phyloP scores from a whole-genome alignment of 2,113 vertebrate genomes.

The Ramphastos sulfuratus region DNA sequence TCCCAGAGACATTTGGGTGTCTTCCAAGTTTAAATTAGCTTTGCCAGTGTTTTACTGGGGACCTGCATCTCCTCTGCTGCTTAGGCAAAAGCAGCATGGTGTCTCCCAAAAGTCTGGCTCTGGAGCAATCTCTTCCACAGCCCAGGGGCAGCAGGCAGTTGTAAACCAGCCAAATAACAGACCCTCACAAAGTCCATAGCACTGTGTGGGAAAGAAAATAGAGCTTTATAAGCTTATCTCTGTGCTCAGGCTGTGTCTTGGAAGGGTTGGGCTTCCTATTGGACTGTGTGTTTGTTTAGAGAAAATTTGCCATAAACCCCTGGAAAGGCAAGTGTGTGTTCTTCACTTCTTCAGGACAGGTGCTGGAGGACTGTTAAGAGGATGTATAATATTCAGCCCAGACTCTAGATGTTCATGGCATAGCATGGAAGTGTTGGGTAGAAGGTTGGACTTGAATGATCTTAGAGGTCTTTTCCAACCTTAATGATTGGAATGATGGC shows the following conservation, averaged over 20 bases:
- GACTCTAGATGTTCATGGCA: neutral
- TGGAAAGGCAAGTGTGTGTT: neutral
- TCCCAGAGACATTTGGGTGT: conserved; percentile 10
- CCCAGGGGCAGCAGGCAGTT: neutral
- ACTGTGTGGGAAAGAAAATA: neutral
- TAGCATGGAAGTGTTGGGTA: neutral
- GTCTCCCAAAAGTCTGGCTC: conserved; percentile 54
- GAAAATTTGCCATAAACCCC: neutral
- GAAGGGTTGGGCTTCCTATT: neutral
- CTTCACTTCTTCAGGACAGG: neutral
- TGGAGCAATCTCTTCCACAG: neutral
- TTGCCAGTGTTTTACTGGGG: conserved; percentile 21
- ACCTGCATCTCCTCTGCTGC: neutral
- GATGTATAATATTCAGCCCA: neutral
- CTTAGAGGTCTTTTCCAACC: no score
- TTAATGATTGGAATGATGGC: no score
- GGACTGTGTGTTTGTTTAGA: neutral
- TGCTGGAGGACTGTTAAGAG: neutral
- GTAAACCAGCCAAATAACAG: neutral
- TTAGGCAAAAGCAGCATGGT: neutral
- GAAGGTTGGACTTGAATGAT: no score
- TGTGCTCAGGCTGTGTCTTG: neutral
- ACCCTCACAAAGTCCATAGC: neutral
- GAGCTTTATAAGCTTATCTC: conserved; percentile 2
- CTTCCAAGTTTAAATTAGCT: conserved; percentile 53